These are phyloP conservation scores for Ptilonorhynchus violaceus DNA, from an alignment of 2,113 vertebrate genomes.

Conservation along the genomic window DNA sequence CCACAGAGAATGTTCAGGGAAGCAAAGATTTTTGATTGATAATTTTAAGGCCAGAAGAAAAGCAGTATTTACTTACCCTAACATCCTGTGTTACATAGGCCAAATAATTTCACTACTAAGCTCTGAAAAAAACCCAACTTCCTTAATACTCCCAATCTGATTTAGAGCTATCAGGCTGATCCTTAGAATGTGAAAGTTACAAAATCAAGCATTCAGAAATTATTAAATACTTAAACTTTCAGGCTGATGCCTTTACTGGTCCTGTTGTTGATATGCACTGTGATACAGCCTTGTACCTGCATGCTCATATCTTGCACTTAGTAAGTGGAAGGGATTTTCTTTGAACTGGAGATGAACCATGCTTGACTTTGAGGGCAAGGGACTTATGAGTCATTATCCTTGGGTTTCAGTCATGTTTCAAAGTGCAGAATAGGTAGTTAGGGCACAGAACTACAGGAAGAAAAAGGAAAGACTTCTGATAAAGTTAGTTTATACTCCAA, in stretches of 20 bases:
- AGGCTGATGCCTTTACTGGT: neutral
- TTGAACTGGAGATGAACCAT: neutral
- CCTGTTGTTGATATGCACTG: neutral
- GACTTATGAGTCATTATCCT: neutral
- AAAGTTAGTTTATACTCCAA: neutral
- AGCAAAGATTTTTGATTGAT: neutral
- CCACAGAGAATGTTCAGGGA: neutral
- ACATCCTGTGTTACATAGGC: neutral
- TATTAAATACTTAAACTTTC: neutral
- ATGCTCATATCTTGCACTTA: fast-evolving
- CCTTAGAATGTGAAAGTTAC: neutral
- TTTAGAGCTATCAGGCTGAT: neutral
- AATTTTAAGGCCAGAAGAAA: neutral
- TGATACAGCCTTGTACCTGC: neutral
- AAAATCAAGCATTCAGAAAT: neutral
- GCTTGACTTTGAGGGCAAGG: neutral
- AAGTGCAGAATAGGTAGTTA: neutral
- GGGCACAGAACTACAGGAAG: neutral
- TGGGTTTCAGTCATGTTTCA: neutral
- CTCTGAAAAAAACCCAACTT: neutral
- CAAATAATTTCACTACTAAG: neutral
- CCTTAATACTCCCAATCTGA: neutral
- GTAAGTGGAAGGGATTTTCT: neutral
- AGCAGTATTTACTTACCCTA: neutral
- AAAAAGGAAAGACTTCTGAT: neutral